Conservation (phyloP, 2,888 invertebrate genomes). For the Bhutanitis thaidina region DNA sequence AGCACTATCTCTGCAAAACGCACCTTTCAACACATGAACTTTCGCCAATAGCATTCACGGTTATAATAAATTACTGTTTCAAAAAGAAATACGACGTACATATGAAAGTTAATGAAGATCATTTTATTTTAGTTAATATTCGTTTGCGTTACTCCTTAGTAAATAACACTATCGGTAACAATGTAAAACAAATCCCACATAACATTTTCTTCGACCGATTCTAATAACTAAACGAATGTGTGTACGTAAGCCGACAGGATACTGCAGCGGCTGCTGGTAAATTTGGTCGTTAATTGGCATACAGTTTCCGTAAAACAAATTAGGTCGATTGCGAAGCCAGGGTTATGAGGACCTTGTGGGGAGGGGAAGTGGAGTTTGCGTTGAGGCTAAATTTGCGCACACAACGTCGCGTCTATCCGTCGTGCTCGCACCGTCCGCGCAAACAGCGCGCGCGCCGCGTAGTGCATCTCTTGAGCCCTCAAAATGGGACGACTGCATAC, state of each 20-base stretch:
- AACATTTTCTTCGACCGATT: not conserved
- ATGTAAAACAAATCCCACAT: not conserved
- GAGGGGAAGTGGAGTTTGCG: conserved; percentile 55
- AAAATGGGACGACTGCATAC: conserved; percentile 87
- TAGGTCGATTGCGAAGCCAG: conserved; percentile 68
- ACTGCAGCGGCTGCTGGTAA: not conserved
- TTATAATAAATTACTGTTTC: not conserved
- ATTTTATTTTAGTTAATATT: no score
- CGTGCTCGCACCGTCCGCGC: conserved; percentile 57
- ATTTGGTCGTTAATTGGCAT: conserved; percentile 8
- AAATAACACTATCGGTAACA: not conserved
- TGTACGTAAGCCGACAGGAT: conserved; percentile 3
- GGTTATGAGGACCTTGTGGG: conserved; percentile 51
- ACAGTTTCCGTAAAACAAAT: conserved; percentile 62
- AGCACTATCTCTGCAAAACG: conserved; percentile 11
- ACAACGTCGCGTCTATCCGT: conserved; percentile 68
- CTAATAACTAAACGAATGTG: not conserved
- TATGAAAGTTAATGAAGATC: no score
- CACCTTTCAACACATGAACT: not conserved
- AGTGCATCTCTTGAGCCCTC: conserved; percentile 40
- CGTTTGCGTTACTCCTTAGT: not conserved
- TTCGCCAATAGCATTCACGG: conserved; percentile 7
- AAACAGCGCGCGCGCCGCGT: conserved; percentile 47
- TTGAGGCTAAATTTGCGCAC: conserved; percentile 65
- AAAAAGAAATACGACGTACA: no score